Base-by-base conservation (phyloP, 2,797 vertebrate genomes). In the Ctenopoma multispine region DNA sequence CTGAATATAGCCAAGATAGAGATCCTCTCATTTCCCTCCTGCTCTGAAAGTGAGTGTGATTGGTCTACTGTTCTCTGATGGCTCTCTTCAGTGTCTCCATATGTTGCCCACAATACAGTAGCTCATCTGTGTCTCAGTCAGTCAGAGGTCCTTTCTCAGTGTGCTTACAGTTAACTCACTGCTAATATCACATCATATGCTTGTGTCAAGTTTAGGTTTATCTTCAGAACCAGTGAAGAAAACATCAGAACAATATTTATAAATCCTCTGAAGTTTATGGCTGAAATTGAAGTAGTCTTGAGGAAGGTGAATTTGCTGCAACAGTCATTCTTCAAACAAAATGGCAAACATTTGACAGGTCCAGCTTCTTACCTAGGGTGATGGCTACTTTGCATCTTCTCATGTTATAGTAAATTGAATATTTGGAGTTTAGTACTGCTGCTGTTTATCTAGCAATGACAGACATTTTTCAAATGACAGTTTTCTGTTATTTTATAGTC, bases 31-130 rank as follows among this genome's bases (percentile, higher is more conserved):
- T 7, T 56, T 34, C 36, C 12, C 4, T 13, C 36, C 2, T 13
- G 36, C 36, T 13, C 1, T 38, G 36, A 38, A 31, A 31, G 31
- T 8, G 7, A 31, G 31, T 2, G 7, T 31, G 31, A 31, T 2
- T 31, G 7, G 29, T 14, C 40, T 29, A 9, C 56, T 71, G 66
- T 77, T 40, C 48, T 41, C 51, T 54, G 41, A 49, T 51, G 10
- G 34, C 61, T 43, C 5, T 50, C 18, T 65, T 59, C 44, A 60
- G n/a, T 21, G 55, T 81, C 54, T 58, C 63, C n/a, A 67, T 62
- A 29, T 56, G 62, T 34, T 71, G 47, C 58, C 53, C 21, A 31
- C 31, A 43, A 65, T 63, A 49, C 27, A 63, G 53, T 21, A 17
- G 18, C 49, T 61, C 15, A 10, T 69, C 50, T 58, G 50, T 60